Evolutionary conservation across 2,888 invertebrate species (phyloP), one percentile per base, ranked within the genome.

Genomic region (Neria commutata): DNA sequence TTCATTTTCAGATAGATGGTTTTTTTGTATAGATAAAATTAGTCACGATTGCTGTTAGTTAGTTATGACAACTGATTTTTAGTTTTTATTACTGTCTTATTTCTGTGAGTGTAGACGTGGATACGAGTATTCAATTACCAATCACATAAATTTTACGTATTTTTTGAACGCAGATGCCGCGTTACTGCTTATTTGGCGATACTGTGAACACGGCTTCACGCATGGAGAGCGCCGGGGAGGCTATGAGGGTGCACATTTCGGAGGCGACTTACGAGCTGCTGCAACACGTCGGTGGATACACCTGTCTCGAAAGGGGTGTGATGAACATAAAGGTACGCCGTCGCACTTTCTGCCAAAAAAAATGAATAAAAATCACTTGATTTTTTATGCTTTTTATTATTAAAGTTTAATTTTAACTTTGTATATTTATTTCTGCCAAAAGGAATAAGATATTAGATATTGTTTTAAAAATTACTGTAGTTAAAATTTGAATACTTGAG

Each of bases 121-220:
- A n/a, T n/a, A n/a, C n/a, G n/a, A n/a, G n/a, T n/a, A n/a, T n/a
- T n/a, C n/a, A n/a, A n/a, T n/a, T n/a, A n/a, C n/a, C n/a, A n/a
- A n/a, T n/a, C n/a, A 34, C 23, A 23, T 19, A 17, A 3, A 19
- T 6, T 21, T 37, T 19, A 2, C 17, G 5, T 42, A 17, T 53
- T 45, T 56, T 60, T 26, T 1, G 11, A 19, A 16, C 45, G 14
- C n/a, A 90, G 82, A 92, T 92, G 92, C 92, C 92, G 0, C 84
- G 91, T 0, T 92, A 92, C 79, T 92, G 92, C 68, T 83, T 92
- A 0, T 92, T 92, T 74, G 92, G 92, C 0, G 92, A 92, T 74
- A 91, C 92, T 0, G 92, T 92, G 1, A 92, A 92, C 76, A 91
- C 91, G 0, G 91, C 92, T 0, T 90, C 90, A 0, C 81, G 92